Percentiles rank a stretch among this genome's conserved stretches.
phyloP scores from a whole-genome alignment of 2,797 vertebrate genomes.

The Gouania willdenowi region DNA sequence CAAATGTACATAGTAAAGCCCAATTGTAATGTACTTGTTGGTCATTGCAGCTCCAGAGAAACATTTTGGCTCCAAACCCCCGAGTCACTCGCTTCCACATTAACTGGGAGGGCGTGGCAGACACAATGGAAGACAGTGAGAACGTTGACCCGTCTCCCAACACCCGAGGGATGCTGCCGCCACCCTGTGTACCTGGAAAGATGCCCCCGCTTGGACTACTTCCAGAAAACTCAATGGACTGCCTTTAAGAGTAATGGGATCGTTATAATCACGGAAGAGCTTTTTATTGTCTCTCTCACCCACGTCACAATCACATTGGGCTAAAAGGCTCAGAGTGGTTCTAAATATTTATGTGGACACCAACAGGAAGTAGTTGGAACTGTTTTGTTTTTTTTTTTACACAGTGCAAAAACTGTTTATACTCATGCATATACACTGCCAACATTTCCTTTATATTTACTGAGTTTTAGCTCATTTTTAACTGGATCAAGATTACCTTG shows the following conservation, averaged over 20 bases:
- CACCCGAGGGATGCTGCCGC: slow-evolving; percentile 64
- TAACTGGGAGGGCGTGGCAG: slow-evolving; percentile 80
- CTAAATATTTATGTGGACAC: slow-evolving; percentile 1
- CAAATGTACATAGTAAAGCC: too few relatives aligned
- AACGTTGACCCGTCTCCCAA: slow-evolving; percentile 77
- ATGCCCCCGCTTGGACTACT: slow-evolving; percentile 68
- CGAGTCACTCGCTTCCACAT: slow-evolving; percentile 86
- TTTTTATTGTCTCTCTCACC: not conserved
- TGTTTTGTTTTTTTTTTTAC: slow-evolving; percentile 20
- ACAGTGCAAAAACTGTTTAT: slow-evolving; percentile 9
- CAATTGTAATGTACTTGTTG: too few relatives aligned
- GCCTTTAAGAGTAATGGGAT: slow-evolving; percentile 62
- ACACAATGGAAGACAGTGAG: slow-evolving; percentile 78
- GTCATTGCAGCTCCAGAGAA: slow-evolving; percentile 78
- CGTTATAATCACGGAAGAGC: slow-evolving; percentile 5
- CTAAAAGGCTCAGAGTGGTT: not conserved
- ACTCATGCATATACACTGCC: slow-evolving; percentile 27
- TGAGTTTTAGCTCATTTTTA: too few relatives aligned
- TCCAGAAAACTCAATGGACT: slow-evolving; percentile 86
- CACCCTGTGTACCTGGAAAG: slow-evolving; percentile 73
- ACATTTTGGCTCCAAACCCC: slow-evolving; percentile 83
- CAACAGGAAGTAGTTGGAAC: slow-evolving; percentile 2
- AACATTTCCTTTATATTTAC: slow-evolving; percentile 40
- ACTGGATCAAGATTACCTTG: too few relatives aligned
- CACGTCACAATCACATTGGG: slow-evolving; percentile 9